Base-by-base conservation (phyloP, 2,113 vertebrate species). In the Cyprinodon tularosa region DNA sequence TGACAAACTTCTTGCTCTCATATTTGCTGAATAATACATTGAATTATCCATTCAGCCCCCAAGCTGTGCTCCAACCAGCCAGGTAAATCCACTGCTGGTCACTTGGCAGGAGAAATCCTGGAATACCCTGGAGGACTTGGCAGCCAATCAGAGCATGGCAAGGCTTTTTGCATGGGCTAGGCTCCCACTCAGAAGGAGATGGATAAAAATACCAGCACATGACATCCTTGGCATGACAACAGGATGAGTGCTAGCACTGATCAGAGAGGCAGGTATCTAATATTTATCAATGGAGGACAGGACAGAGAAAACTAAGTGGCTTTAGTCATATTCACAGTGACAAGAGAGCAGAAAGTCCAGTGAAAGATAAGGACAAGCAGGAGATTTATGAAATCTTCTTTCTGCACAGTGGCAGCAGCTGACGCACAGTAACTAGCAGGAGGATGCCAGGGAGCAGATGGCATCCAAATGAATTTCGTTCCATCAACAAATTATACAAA, bases 141-240 rank as follows among this genome's bases (percentile, higher is more conserved):
- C 78, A 79, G 82, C 90, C 88, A 92, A 90, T 89, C 87, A 81
- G 78, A 87, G 74, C 66, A 69, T 36, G 59, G 77, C 44, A 71
- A 36, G 62, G 78, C 76, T 83, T 80, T 84, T 72, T 74, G 59
- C 77, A 71, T 62, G 71, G 77, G 66, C 73, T 71, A 9, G 5
- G 63, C 44, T 81, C 53, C 81, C 71, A 59, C 84, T 84, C 73
- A 66, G 62, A 67, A 73, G 71, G 73, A 81, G 74, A 63, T 2
- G 60, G 85, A 81, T 90, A 92, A 91, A 93, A 91, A 93, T 92
- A 92, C 66, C 53, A 0, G 45, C 20, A 64, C 15, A 20, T 78
- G 85, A 74, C 75, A 79, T 77, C 71, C 79, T 85, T 90, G 3
- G 79, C 84, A 89, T 71, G 50, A 80, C 74, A 83, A 61, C 29